A percentile compares a stretch with the other conserved stretches of the same genome.
Conservation (phyloP, 2,113 vertebrate species). For the Gasterosteus aculeatus region DNA sequence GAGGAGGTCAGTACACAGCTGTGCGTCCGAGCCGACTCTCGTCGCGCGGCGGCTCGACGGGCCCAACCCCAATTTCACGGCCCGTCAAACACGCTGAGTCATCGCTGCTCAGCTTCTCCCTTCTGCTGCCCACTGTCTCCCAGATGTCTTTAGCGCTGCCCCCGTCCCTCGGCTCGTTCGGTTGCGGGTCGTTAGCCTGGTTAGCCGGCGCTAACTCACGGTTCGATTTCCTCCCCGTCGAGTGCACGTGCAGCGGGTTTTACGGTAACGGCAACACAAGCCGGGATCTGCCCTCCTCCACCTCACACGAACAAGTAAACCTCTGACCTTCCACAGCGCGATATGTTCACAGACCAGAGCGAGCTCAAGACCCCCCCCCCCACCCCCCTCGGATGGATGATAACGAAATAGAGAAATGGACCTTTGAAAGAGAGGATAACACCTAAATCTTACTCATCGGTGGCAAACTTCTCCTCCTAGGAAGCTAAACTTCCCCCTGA, state of each 20-base stretch:
- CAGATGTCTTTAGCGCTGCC: conserved; percentile 33
- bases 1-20: conserved; percentile 88
- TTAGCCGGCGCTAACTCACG: conserved; percentile 41
- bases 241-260: conserved; percentile 5
- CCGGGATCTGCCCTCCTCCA: conserved; percentile 9
- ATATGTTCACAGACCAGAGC: conserved; percentile 16
- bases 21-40: conserved; percentile 31
- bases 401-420: conserved; percentile 12
- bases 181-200: conserved; percentile 32
- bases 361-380: background rate
- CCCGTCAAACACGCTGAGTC: conserved; percentile 56
- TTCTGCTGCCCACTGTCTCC: conserved; percentile 11
- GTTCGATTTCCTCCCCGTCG: conserved; percentile 1
- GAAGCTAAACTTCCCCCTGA: background rate
- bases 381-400: background rate
- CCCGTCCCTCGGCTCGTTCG: background rate
- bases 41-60: conserved; percentile 19
- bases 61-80: conserved; percentile 56
- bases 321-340: conserved; percentile 47
- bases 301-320: conserved; percentile 39
- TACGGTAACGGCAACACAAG: conserved; percentile 35
- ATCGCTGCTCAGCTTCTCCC: conserved; percentile 36
- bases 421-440: conserved; percentile 1
- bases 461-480: background rate
- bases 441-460: background rate